Conservation (phyloP, 2,888 invertebrate species). For the Cepaea hortensis region DNA sequence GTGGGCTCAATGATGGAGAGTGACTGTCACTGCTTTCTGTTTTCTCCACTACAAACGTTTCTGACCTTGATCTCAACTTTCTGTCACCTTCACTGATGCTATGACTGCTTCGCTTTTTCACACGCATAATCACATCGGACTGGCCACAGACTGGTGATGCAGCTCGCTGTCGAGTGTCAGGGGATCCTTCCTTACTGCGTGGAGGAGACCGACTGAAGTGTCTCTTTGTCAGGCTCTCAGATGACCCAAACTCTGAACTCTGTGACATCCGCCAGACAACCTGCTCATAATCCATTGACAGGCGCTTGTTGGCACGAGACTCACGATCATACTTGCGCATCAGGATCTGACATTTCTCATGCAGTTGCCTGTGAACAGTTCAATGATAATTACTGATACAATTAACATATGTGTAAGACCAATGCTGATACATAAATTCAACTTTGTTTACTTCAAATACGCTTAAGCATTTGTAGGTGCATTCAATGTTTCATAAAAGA, state of each 20-base stretch:
- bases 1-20: conserved; percentile 47
- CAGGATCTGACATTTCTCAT: conserved; percentile 84
- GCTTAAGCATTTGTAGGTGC: no score
- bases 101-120: conserved; percentile 36
- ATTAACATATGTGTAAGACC: background rate
- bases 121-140: conserved; percentile 39
- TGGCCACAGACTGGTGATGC: conserved; percentile 54
- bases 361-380: conserved; percentile 79
- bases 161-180: conserved; percentile 55
- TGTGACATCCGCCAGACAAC: conserved; percentile 86
- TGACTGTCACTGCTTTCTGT: conserved; percentile 32
- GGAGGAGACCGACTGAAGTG: conserved; percentile 61
- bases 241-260: conserved; percentile 58
- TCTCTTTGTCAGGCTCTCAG: conserved; percentile 60
- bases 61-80: conserved; percentile 66
- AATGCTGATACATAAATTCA: no score
- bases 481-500: no score
- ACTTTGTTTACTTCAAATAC: no score
- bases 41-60: conserved; percentile 62
- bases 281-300: conserved; percentile 91
- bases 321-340: conserved; percentile 82
- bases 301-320: conserved; percentile 85
- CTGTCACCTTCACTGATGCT: conserved; percentile 55
- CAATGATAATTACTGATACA: background rate
- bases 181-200: conserved; percentile 57